Percentiles rank a stretch among this genome's conserved stretches.
phyloP scores from a whole-genome alignment of 23 tunicate genomes.

The Halocynthia aurantium region DNA sequence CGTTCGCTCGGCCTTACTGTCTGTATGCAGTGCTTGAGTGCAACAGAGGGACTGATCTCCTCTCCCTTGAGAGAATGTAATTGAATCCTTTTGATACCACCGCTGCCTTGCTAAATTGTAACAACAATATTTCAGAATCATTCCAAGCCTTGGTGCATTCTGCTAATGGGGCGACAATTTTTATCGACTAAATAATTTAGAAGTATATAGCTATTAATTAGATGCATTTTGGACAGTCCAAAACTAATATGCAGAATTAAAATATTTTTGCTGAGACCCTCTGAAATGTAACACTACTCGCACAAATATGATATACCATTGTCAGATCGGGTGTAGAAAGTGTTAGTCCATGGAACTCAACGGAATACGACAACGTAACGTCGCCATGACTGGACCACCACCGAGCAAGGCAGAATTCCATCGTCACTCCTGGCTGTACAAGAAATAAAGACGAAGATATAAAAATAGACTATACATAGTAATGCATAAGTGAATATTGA shows the following conservation, averaged over 20 bases:
- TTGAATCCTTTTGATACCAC: slow-evolving; percentile 65
- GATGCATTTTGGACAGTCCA: too few relatives aligned
- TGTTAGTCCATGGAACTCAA: slow-evolving; percentile 57
- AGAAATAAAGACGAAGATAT: background rate
- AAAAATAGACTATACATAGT: background rate
- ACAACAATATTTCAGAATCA: too few relatives aligned
- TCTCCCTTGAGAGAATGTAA: slow-evolving; percentile 34
- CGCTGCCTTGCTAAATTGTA: slow-evolving; percentile 59
- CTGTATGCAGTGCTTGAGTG: slow-evolving; percentile 60
- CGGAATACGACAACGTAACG: slow-evolving; percentile 32
- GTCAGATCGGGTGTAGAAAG: slow-evolving; percentile 11
- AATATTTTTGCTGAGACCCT: too few relatives aligned
- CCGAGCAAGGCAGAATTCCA: slow-evolving; percentile 78
- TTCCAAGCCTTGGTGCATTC: too few relatives aligned
- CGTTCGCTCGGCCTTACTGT: slow-evolving; percentile 59
- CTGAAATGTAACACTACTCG: too few relatives aligned
- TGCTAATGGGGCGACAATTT: too few relatives aligned
- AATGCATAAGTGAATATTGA: background rate
- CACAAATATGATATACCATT: slow-evolving; percentile 35
- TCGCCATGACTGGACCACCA: slow-evolving; percentile 90
- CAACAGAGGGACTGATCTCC: slow-evolving; percentile 53
- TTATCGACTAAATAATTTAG: too few relatives aligned
- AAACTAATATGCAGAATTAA: too few relatives aligned
- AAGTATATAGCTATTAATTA: too few relatives aligned
- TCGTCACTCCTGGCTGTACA: slow-evolving; percentile 46